phyloP scores from a whole-genome alignment of 1,140 invertebrate genomes.

The Akabosia matsudoensis region DNA sequence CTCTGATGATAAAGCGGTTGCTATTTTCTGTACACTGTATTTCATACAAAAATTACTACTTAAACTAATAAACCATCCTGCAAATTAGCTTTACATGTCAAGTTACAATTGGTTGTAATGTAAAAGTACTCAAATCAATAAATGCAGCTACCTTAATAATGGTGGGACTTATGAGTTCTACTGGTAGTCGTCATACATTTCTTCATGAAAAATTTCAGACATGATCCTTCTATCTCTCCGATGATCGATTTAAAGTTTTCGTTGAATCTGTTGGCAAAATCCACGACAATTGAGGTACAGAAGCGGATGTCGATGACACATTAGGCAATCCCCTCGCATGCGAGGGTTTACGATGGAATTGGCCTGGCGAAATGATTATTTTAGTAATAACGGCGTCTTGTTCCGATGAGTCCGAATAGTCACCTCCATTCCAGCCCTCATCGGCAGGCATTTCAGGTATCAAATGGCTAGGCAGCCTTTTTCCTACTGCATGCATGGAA shows the following conservation, averaged over 20 bases:
- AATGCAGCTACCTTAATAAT: not conserved
- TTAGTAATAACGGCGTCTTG: constrained; percentile 1
- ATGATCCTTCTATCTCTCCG: not conserved
- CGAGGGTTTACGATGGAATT: not conserved
- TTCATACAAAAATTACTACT: no score
- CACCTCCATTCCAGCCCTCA: not conserved
- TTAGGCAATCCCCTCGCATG: not conserved
- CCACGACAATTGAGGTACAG: not conserved
- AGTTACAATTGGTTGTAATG: not conserved
- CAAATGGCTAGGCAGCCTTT: not conserved
- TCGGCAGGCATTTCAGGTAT: constrained; percentile 3
- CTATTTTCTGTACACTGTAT: no score
- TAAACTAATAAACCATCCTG: no score
- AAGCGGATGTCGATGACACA: no score
- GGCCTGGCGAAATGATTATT: not conserved
- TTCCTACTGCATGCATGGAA: not conserved
- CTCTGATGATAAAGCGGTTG: no score
- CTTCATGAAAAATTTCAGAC: not conserved
- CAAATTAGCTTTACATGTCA: not conserved
- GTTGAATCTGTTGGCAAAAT: not conserved
- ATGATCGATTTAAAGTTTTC: no score
- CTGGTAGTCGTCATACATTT: no score
- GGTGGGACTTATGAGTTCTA: constrained; percentile 2
- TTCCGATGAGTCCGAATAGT: not conserved
- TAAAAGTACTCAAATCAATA: not conserved